These are phyloP conservation scores for Ferrisia virgata DNA, from an alignment of 2,888 invertebrate genomes.

Conservation along the genomic window DNA sequence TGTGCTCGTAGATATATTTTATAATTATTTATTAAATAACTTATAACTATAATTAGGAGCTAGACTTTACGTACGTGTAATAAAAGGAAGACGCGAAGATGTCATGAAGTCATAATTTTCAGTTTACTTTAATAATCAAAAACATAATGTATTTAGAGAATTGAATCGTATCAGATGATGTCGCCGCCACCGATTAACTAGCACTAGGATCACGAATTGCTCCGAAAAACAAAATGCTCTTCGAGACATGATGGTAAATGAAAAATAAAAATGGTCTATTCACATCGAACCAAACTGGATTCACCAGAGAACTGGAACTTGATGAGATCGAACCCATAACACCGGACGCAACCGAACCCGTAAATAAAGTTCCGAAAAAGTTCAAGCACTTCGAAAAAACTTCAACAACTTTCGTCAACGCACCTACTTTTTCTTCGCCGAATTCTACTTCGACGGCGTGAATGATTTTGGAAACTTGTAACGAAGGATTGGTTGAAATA, in stretches of 20 bases:
- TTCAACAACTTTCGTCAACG: neutral
- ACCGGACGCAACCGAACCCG: too few relatives aligned
- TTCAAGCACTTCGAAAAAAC: neutral
- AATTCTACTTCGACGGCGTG: neutral
- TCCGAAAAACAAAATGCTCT: neutral
- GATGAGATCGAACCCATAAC: neutral
- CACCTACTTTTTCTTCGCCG: neutral
- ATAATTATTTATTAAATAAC: too few relatives aligned
- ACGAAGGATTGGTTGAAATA: neutral
- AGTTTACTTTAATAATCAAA: too few relatives aligned
- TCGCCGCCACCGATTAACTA: neutral
- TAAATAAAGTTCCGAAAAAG: too few relatives aligned
- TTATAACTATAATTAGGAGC: too few relatives aligned
- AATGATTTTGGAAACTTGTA: neutral
- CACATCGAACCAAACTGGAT: neutral
- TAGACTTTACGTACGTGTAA: too few relatives aligned
- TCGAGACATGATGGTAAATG: neutral
- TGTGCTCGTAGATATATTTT: too few relatives aligned
- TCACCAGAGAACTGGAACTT: neutral
- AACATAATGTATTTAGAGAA: neutral
- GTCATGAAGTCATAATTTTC: too few relatives aligned
- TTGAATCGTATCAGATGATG: neutral
- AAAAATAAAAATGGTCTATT: neutral
- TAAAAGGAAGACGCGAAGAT: too few relatives aligned
- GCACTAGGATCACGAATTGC: neutral